Evolutionary conservation across 2,113 vertebrate species (phyloP).

Genomic region (Corythaeola cristata): DNA sequence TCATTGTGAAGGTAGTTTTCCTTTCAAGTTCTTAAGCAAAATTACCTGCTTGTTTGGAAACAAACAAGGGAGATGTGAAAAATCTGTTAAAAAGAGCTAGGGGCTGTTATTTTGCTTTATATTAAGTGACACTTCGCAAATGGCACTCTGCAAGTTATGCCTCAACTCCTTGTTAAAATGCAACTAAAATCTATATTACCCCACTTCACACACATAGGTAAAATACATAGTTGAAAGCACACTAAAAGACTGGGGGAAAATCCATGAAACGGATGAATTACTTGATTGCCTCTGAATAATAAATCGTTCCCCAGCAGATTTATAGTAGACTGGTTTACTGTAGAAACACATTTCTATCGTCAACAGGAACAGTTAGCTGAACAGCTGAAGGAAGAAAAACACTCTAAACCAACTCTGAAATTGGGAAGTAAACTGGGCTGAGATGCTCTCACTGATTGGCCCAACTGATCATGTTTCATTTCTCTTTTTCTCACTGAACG

Average conservation of each 20-base stretch:
- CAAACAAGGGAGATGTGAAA: not conserved
- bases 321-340: not conserved
- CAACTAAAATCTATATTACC: not conserved
- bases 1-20: not conserved
- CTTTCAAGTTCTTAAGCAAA: not conserved
- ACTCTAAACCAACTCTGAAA: slow-evolving; percentile 21
- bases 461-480: not conserved
- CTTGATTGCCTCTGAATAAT: slow-evolving; percentile 16
- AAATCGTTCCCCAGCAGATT: not conserved
- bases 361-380: not conserved
- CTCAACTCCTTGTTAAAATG: slow-evolving; percentile 33
- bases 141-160: slow-evolving; percentile 22
- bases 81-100: not conserved
- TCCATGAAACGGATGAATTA: not conserved
- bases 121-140: slow-evolving; percentile 46
- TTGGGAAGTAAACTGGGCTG: not conserved
- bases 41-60: not conserved
- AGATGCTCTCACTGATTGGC: not conserved
- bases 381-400: not conserved
- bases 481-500: not conserved
- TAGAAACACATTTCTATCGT: not conserved
- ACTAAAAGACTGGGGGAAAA: not conserved
- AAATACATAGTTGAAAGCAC: slow-evolving; percentile 14
- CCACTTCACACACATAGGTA: not conserved
- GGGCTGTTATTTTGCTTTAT: slow-evolving; percentile 14